Conservation (phyloP, 1,140 invertebrate genomes). For the Leucophenga varia region DNA sequence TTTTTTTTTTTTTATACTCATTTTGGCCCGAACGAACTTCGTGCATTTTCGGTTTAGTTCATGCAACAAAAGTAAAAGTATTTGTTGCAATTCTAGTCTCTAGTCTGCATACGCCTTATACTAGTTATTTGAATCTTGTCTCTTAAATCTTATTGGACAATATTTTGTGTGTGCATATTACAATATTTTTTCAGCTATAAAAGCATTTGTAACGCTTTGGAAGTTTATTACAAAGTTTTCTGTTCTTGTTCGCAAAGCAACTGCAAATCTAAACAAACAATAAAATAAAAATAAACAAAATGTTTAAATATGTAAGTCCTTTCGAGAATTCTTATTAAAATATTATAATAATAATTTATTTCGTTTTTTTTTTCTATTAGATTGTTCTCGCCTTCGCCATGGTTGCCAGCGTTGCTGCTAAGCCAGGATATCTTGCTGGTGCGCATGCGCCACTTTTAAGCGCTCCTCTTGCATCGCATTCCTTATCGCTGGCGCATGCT, state of each 20-base stretch:
- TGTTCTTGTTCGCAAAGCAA: conserved; percentile 35
- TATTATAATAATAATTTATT: not conserved
- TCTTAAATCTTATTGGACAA: conserved; percentile 22
- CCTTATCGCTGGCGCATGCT: conserved; percentile 23
- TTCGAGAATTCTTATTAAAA: not conserved
- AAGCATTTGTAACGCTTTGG: conserved; percentile 31
- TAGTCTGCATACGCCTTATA: too few relatives aligned
- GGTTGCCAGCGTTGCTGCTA: conserved; percentile 41
- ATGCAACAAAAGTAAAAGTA: conserved; percentile 46
- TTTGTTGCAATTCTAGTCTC: conserved; percentile 11
- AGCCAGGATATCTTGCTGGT: conserved; percentile 44
- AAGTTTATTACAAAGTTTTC: conserved; percentile 41
- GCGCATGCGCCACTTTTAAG: conserved; percentile 8
- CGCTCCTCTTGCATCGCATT: conserved; percentile 20
- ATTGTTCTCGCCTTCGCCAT: conserved; percentile 34
- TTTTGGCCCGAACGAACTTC: not conserved
- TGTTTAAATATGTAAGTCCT: conserved; percentile 49
- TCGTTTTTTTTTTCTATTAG: conserved; percentile 10
- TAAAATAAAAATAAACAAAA: conserved; percentile 20
- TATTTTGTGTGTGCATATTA: conserved; percentile 14
- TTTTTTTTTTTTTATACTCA: too few relatives aligned
- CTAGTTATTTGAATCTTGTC: too few relatives aligned
- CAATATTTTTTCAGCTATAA: conserved; percentile 34
- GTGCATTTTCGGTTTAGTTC: conserved; percentile 19
- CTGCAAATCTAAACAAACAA: too few relatives aligned